phyloP scores from a whole-genome alignment of 2,888 invertebrate species.

The Agriopis leucophaearia region DNA sequence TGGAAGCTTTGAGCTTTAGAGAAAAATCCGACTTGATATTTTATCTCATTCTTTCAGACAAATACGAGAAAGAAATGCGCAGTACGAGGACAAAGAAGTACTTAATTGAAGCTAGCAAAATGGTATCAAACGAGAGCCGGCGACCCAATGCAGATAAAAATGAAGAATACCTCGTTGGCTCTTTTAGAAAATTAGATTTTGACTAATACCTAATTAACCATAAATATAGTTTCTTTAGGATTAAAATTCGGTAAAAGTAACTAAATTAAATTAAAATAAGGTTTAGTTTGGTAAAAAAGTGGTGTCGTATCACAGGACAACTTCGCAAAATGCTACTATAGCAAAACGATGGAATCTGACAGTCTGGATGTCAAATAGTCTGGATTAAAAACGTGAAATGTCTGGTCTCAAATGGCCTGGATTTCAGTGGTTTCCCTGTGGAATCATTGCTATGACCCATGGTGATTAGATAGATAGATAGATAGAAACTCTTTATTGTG shows the following conservation, averaged over 20 bases:
- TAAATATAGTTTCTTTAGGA: not conserved
- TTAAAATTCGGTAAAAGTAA: slow-evolving; percentile 14
- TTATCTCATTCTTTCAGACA: slow-evolving; percentile 58
- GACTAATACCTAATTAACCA: slow-evolving; percentile 55
- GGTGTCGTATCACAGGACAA: too few species aligned
- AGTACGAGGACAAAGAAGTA: slow-evolving; percentile 62
- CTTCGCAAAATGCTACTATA: too few species aligned
- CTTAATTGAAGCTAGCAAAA: slow-evolving; percentile 62
- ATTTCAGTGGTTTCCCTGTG: too few species aligned
- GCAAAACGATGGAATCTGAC: too few species aligned
- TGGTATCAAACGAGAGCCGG: slow-evolving; percentile 69
- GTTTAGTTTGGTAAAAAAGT: not conserved
- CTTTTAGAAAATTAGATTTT: slow-evolving; percentile 73
- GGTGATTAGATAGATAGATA: too few species aligned
- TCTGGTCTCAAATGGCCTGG: too few species aligned
- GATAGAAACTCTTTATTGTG: too few species aligned
- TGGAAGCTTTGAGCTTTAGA: not conserved
- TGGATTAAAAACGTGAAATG: too few species aligned
- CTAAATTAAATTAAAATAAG: not conserved
- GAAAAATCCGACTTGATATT: slow-evolving; percentile 5
- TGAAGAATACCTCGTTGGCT: slow-evolving; percentile 70
- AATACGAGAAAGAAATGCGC: slow-evolving; percentile 65
- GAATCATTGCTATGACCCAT: too few species aligned
- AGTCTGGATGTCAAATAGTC: too few species aligned
- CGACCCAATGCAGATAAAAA: slow-evolving; percentile 61